phyloP scores from a whole-genome alignment of 2,797 vertebrate species.

The Hozukius guyotensis region DNA sequence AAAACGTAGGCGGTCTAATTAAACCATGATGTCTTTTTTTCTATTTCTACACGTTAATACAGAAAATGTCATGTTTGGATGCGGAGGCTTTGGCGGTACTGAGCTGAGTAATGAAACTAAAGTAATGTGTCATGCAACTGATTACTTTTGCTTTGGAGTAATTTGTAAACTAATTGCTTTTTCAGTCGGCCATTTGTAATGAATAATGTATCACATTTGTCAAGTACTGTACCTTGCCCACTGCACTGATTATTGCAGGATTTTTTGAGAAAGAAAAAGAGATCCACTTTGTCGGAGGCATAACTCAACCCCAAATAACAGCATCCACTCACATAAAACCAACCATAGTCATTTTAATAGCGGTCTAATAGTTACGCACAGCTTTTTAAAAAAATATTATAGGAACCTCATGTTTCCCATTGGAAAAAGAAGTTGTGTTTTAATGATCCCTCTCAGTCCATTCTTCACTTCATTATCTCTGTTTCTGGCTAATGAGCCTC shows the following conservation, averaged over 20 bases:
- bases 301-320: neutral
- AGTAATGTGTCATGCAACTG: neutral
- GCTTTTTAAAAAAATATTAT: neutral
- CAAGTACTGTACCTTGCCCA: neutral
- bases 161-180: neutral
- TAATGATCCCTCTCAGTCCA: neutral
- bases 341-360: neutral
- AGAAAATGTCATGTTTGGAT: neutral
- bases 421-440: neutral
- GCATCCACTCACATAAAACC: neutral
- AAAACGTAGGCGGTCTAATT: neutral
- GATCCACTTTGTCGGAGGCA: neutral
- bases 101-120: neutral
- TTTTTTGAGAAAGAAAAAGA: neutral
- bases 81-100: neutral
- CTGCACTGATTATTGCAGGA: neutral
- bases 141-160: neutral
- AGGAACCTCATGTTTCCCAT: neutral
- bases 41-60: neutral
- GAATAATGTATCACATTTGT: neutral
- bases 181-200: neutral
- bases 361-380: neutral
- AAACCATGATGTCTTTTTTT: neutral
- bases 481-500: neutral
- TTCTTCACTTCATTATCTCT: constrained; percentile 9